Evolutionary conservation across 2,888 invertebrate species (phyloP), one percentile per base, ranked within the genome.

Genomic region (Ophion costatus): DNA sequence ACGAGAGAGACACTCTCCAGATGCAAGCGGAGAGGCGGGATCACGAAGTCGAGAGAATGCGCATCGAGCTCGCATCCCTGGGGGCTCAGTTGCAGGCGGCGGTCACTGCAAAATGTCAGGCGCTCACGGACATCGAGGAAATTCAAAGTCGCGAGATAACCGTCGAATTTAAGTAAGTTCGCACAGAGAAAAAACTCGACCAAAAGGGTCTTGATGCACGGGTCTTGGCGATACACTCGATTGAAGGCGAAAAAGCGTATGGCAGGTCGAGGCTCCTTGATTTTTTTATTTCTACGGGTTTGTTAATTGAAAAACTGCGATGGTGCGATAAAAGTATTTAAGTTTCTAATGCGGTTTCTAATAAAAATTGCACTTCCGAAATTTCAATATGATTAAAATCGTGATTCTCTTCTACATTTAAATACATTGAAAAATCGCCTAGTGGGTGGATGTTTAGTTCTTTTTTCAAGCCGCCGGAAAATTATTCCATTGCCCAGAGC

Each of bases 81-180:
- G 96, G 96, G n/a, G 95, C 96, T 88, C 97, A 98, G 93, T 93
- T 98, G 56, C 96, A 96, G 88, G 93, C 95, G 73, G 97, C 98
- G 29, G 96, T 97, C 85, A 95, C 96, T 89, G 95, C 97, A 2
- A 98, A 98, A 94, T 98, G 97, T 94, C 97, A 98, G 94, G 97
- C 97, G 0, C 93, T 98, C 73, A 96, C 96, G 7, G 95, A 97
- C 87, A 95, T 96, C 83, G 97, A 98, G 93, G 98, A 98, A 94
- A 95, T 98, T 59, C 96, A 96, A 89, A 96, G 97, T 87, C 96
- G 96, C 92, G 97, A 98, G 94, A 94, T 97, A 80, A 95, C 96
- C 14, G 93, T 98, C 29, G 97, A 97, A 90, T 97, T 96, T 93
- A 97, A 97, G 95, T 95, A 89, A 85, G 92, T 89, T 85, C 51